Conservation (phyloP, 2,113 vertebrate genomes). For the Proterorhinus semilunaris region DNA sequence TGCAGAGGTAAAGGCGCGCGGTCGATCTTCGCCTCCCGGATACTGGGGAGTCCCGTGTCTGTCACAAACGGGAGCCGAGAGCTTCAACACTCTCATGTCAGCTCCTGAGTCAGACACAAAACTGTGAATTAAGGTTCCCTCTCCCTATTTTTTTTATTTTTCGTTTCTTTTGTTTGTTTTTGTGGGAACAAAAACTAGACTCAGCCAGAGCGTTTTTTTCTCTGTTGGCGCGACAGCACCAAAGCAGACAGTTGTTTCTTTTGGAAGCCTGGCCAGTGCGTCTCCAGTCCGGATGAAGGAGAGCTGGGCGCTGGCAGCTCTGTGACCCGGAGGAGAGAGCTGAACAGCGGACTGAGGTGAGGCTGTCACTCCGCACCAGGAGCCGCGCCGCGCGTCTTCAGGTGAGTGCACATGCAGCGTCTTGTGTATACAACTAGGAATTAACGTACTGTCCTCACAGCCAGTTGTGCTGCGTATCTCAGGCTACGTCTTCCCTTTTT, state of each 20-base stretch:
- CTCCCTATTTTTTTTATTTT: conserved; percentile 23
- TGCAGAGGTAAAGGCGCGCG: conserved; percentile 72
- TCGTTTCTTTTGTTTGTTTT: conserved; percentile 40
- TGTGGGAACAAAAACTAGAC: conserved; percentile 59
- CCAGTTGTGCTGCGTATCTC: conserved; percentile 70
- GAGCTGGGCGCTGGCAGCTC: conserved; percentile 81
- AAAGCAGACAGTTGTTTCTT: conserved; percentile 61
- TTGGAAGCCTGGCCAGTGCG: conserved; percentile 57
- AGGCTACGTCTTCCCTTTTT: conserved; percentile 59
- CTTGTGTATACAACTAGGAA: conserved; percentile 56
- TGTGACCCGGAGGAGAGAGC: conserved; percentile 63
- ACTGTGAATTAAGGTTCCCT: conserved; percentile 36
- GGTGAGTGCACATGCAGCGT: conserved; percentile 73
- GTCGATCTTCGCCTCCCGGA: conserved; percentile 64
- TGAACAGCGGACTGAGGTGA: conserved; percentile 57
- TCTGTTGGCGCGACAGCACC: conserved; percentile 55
- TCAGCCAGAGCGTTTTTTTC: conserved; percentile 59
- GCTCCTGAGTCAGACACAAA: conserved; percentile 25
- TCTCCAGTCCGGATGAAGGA: conserved; percentile 72
- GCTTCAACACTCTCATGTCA: conserved; percentile 47
- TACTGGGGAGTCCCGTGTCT: conserved; percentile 65
- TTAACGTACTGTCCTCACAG: conserved; percentile 56
- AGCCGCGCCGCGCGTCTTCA: conserved; percentile 48
- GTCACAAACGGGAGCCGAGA: conserved; percentile 48
- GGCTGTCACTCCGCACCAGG: conserved; percentile 61